Evolutionary conservation across 2,888 invertebrate genomes (phyloP).

Genomic region (Lasioglossum vierecki): DNA sequence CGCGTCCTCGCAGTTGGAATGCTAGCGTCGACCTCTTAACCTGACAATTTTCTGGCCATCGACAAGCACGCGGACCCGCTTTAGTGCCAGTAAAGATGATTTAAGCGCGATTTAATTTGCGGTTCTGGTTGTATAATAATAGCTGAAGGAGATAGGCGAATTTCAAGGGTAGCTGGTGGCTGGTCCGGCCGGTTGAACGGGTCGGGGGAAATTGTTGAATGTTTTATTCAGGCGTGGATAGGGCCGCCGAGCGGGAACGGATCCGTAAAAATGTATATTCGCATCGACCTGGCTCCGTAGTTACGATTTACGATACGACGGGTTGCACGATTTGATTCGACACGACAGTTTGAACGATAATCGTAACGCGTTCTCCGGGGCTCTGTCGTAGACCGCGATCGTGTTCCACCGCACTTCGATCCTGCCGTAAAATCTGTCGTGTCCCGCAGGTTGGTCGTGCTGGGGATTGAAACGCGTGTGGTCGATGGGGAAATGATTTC

Average conservation of each 20-base stretch:
- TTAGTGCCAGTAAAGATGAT: background rate
- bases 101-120: background rate
- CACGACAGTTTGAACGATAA: constrained; percentile 4
- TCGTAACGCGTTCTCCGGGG: background rate
- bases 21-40: background rate
- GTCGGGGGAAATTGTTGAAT: background rate
- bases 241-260: background rate
- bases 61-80: background rate
- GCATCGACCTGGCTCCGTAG: background rate
- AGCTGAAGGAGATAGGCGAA: background rate
- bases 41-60: constrained; percentile 1
- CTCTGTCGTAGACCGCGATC: background rate
- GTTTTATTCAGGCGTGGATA: background rate
- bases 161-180: background rate
- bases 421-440: constrained; percentile 7
- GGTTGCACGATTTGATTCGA: background rate
- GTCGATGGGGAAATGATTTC: background rate
- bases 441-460: background rate
- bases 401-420: background rate
- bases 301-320: constrained; percentile 4
- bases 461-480: background rate
- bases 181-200: background rate
- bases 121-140: background rate
- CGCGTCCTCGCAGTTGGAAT: background rate
- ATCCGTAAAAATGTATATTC: background rate